A percentile compares a stretch with the other conserved stretches of the same genome.
Evolutionary conservation across 2,797 vertebrate genomes (phyloP).

Genomic region (Trematomus bernacchii): DNA sequence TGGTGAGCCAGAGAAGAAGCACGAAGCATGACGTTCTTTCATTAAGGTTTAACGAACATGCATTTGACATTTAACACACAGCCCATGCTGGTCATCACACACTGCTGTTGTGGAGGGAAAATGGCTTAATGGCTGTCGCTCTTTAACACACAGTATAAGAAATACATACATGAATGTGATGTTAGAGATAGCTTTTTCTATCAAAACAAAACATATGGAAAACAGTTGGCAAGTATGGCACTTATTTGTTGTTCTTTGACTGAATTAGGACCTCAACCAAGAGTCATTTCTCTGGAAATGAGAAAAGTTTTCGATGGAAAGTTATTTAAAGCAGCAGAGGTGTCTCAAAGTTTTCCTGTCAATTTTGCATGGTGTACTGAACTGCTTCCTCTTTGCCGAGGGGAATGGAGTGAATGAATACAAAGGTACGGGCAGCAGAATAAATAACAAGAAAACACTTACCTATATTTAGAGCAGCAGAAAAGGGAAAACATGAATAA

Average conservation of each 20-base stretch:
- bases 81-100: neutral
- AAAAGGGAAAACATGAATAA: constrained; percentile 26
- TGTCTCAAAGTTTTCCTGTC: constrained; percentile 7
- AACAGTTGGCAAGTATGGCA: neutral
- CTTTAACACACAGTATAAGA: neutral
- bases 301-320: constrained; percentile 11
- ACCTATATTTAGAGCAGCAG: constrained; percentile 69
- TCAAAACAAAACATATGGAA: neutral
- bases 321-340: neutral
- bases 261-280: neutral
- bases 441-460: constrained; percentile 58
- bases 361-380: constrained; percentile 5
- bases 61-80: constrained; percentile 43
- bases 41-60: constrained; percentile 60
- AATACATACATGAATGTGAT: neutral
- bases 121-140: neutral
- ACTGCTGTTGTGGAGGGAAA: constrained; percentile 1
- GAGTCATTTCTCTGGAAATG: neutral
- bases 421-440: constrained; percentile 20
- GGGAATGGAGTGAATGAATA: constrained; percentile 50
- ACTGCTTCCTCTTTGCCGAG: constrained; percentile 27
- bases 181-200: neutral
- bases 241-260: neutral
- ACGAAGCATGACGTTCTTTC: constrained; percentile 65
- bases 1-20: constrained; percentile 39